Percentiles rank a stretch among this genome's conserved stretches.
phyloP scores from a whole-genome alignment of 2,888 invertebrate species.

The Phrixothrix hirtus region DNA sequence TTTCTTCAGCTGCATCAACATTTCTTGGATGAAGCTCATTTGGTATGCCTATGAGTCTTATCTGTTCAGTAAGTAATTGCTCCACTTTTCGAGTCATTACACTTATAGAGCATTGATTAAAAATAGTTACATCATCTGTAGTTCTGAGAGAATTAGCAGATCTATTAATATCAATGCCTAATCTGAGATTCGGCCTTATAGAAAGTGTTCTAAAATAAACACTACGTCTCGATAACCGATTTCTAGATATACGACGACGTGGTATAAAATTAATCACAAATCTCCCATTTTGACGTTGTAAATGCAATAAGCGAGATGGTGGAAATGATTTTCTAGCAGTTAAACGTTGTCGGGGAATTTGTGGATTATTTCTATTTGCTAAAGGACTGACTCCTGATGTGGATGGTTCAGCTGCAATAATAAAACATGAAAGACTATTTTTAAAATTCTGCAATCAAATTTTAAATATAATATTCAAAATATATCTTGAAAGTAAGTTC shows the following conservation, averaged over 20 bases:
- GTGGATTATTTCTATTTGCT: constrained; percentile 2
- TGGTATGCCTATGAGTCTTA: constrained; percentile 30
- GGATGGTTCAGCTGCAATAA: background rate
- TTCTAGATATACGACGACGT: constrained; percentile 39
- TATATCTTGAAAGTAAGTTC: too few species aligned
- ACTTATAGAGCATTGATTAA: constrained; percentile 33
- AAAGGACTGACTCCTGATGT: background rate
- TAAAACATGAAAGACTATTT: too few species aligned
- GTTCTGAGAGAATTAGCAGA: background rate
- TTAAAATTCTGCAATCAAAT: too few species aligned
- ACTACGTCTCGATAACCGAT: constrained; percentile 32
- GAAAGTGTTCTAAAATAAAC: constrained; percentile 36
- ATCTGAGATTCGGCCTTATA: constrained; percentile 10
- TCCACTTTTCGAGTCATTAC: constrained; percentile 37
- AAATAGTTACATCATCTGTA: constrained; percentile 16
- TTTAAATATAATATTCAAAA: too few species aligned
- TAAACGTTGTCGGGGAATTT: constrained; percentile 13
- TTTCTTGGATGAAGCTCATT: constrained; percentile 6
- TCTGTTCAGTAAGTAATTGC: constrained; percentile 38
- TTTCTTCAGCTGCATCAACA: constrained; percentile 45
- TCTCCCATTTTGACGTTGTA: constrained; percentile 45
- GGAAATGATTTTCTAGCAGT: constrained; percentile 47
- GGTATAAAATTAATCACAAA: constrained; percentile 44
- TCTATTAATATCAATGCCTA: constrained; percentile 4
- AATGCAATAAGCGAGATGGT: constrained; percentile 43